Conservation (phyloP, 2,888 invertebrate species). For the Drosophila koepferae region DNA sequence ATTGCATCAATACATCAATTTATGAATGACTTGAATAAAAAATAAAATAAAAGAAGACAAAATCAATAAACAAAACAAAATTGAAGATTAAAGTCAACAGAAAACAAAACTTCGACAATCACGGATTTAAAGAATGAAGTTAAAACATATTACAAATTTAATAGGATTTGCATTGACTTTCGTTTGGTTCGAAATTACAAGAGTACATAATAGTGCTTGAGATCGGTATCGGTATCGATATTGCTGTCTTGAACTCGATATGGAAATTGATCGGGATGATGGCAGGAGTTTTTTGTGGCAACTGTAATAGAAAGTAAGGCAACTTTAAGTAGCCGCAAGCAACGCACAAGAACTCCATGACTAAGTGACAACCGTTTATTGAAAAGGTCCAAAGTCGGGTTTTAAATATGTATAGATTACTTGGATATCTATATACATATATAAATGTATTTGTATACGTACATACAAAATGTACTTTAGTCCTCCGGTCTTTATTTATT, state of each 20-base stretch:
- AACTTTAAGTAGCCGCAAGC: slow-evolving; percentile 40
- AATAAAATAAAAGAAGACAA: neutral
- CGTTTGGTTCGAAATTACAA: slow-evolving; percentile 31
- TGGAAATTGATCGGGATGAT: slow-evolving; percentile 12
- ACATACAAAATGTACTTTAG: slow-evolving; percentile 28
- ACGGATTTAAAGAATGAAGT: slow-evolving; percentile 58
- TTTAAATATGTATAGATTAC: slow-evolving; percentile 26
- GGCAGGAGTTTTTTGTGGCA: slow-evolving; percentile 35
- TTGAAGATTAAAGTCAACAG: slow-evolving; percentile 11
- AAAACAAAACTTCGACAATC: slow-evolving; percentile 77
- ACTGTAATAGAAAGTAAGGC: slow-evolving; percentile 39
- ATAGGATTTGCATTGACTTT: slow-evolving; percentile 36
- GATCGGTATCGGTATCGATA: slow-evolving; percentile 7
- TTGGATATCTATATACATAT: slow-evolving; percentile 15
- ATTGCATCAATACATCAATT: slow-evolving; percentile 25
- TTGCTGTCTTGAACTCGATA: neutral
- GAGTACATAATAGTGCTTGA: slow-evolving; percentile 9
- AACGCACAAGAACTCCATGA: slow-evolving; percentile 52
- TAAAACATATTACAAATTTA: slow-evolving; percentile 44
- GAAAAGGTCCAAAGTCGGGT: slow-evolving; percentile 24
- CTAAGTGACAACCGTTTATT: slow-evolving; percentile 24
- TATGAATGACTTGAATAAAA: slow-evolving; percentile 28
- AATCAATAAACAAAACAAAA: slow-evolving; percentile 15
- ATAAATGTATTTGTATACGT: slow-evolving; percentile 4
- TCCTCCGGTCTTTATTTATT: slow-evolving; percentile 32